Evolutionary conservation across 2,113 vertebrate species (phyloP).

Genomic region (Poecile atricapillus): DNA sequence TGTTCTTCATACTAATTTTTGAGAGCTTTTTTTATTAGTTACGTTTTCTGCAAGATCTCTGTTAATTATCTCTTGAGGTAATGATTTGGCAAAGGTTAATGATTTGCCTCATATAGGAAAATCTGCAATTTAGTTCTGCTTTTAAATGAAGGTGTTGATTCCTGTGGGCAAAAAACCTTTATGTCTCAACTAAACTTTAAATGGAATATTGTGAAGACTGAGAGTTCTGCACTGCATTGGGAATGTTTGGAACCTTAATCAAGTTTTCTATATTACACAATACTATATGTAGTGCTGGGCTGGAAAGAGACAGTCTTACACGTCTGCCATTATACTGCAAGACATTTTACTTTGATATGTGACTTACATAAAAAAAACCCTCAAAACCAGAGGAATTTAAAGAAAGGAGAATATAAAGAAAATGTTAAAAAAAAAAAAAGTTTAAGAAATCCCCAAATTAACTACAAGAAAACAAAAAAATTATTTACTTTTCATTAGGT

Average conservation of each 20-base stretch:
- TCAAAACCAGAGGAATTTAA: background rate
- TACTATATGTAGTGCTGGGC: background rate
- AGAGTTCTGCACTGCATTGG: background rate
- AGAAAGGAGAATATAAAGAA: background rate
- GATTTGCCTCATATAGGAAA: constrained; percentile 51
- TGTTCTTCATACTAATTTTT: constrained; percentile 37
- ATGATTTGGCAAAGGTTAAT: constrained; percentile 69
- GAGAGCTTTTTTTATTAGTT: constrained; percentile 49
- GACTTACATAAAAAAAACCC: background rate
- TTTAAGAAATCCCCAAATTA: background rate
- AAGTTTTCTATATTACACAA: background rate
- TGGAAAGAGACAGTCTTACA: background rate
- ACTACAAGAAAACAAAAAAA: background rate
- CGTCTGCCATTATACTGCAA: background rate
- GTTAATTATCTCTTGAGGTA: constrained; percentile 64
- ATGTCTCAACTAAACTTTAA: constrained; percentile 19
- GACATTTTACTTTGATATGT: background rate
- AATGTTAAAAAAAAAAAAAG: background rate
- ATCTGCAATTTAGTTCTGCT: constrained; percentile 51
- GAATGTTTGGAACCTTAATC: background rate
- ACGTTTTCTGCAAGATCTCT: constrained; percentile 47
- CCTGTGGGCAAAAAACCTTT: background rate
- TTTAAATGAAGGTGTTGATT: constrained; percentile 59
- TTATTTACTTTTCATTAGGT: background rate
- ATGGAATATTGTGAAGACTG: background rate